Evolutionary conservation across 1,140 invertebrate species (phyloP), one percentile per base, ranked within the genome.

Genomic region (Arctopsyche grandis): DNA sequence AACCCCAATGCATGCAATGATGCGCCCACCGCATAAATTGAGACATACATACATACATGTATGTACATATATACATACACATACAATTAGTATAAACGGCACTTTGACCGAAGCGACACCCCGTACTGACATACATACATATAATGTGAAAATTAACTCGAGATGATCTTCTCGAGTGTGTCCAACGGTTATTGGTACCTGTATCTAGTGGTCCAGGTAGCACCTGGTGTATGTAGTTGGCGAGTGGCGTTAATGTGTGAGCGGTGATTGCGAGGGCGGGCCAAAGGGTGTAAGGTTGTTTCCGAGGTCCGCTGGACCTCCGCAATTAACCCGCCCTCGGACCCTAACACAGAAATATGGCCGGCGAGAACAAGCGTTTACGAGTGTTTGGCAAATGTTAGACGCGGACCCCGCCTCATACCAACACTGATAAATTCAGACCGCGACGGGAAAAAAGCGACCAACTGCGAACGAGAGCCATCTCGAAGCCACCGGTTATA

Each of bases 321-420:
- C 24, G 58, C 58, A 76, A 76, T 76, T 76, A 63, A 26, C 71
- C 71, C 71, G 71, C 71, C 71, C 58, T 43, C 38, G 5, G 19
- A 22, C 56, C 26, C 12, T 76, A 76, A 76, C 48, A 58, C n/a
- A 76, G 74, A 76, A 76, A 76, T 76, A 76, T 76, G 74, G 46
- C 74, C 74, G 56, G 26, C 74, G 24, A 60, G 73, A 75, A 75
- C 73, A 60, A 60, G 48, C 74, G 58, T 76, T 76, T 76, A 76
- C 74, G 74, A 76, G 74, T 76, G 74, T 76, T 76, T 76, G 74
- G 74, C 74, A 76, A 76, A 76, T 76, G 74, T 76, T 76, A 56
- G 71, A n/a, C 71, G 74, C 21, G 43, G 7, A 43, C 43, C 58
- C 58, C 58, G 58, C 58, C 21, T 16, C 3, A 10, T 9, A 22